phyloP scores from a whole-genome alignment of 2,888 invertebrate species.

The Dryadula phaetusa region DNA sequence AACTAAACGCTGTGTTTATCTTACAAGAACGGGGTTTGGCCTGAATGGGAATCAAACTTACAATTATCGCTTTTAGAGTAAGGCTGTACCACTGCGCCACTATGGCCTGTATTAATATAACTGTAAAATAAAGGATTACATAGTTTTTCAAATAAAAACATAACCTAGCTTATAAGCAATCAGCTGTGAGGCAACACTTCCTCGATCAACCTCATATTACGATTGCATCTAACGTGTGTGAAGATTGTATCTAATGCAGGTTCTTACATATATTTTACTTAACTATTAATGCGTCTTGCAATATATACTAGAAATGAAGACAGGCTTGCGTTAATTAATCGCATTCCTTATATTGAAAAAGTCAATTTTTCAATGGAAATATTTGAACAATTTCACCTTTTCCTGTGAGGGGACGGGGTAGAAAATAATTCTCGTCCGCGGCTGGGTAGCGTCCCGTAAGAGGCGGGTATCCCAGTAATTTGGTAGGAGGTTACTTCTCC shows the following conservation, averaged over 20 bases:
- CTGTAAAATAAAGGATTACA: conserved; percentile 16
- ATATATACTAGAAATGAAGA: not conserved
- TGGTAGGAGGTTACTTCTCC: no score
- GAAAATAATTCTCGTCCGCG: no score
- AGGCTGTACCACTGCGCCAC: no score
- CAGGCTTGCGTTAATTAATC: not conserved
- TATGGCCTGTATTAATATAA: conserved; percentile 5
- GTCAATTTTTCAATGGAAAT: no score
- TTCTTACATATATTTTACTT: conserved; percentile 18
- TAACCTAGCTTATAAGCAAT: not conserved
- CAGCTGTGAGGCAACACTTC: conserved; percentile 14
- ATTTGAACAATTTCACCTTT: no score
- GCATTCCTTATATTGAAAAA: not conserved
- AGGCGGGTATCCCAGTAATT: no score
- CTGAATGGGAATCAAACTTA: not conserved
- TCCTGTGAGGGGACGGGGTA: no score
- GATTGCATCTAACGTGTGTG: conserved; percentile 19
- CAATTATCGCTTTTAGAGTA: no score
- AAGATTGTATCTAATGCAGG: conserved; percentile 21
- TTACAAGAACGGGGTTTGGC: no score
- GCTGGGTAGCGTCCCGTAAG: no score
- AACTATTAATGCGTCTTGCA: conserved; percentile 1
- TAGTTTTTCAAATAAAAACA: conserved; percentile 20
- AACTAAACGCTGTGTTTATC: no score
- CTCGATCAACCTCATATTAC: conserved; percentile 20